These are phyloP conservation scores for Aphelenchoides fujianensis DNA, from an alignment of 1,140 invertebrate genomes.

Conservation along the genomic window DNA sequence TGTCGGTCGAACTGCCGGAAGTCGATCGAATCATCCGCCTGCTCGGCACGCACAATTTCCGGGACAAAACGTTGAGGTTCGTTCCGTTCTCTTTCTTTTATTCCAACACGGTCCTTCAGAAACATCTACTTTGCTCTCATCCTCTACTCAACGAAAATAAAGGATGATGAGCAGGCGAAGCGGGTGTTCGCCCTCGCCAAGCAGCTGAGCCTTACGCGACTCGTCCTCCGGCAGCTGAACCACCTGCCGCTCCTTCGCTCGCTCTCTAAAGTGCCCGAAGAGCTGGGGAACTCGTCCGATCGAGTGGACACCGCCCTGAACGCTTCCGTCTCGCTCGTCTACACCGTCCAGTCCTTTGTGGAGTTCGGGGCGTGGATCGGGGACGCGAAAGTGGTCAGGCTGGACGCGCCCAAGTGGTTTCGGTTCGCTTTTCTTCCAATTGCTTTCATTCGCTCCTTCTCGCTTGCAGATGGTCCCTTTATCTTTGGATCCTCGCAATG, in stretches of 20 bases:
- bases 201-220: constrained; percentile 22
- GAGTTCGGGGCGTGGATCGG: constrained; percentile 22
- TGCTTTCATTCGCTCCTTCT: no score
- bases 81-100: background rate
- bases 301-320: constrained; percentile 19
- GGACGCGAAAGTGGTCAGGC: constrained; percentile 17
- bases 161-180: constrained; percentile 8
- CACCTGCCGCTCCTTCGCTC: constrained; percentile 15
- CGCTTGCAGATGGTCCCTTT: constrained; percentile 21
- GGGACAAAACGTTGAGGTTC: constrained; percentile 1
- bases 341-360: constrained; percentile 23
- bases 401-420: constrained; percentile 26
- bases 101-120: constrained; percentile 10
- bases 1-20: background rate
- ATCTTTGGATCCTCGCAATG: constrained; percentile 24
- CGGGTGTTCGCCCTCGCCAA: constrained; percentile 25
- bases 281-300: background rate
- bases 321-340: constrained; percentile 18
- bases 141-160: constrained; percentile 19
- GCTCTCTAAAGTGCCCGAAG: background rate
- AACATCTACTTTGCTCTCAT: constrained; percentile 29
- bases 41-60: background rate
- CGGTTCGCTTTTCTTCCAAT: no score
- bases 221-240: constrained; percentile 22
- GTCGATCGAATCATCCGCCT: background rate